Conservation (phyloP, 2,113 vertebrate genomes). For the Sigmodon hispidus region DNA sequence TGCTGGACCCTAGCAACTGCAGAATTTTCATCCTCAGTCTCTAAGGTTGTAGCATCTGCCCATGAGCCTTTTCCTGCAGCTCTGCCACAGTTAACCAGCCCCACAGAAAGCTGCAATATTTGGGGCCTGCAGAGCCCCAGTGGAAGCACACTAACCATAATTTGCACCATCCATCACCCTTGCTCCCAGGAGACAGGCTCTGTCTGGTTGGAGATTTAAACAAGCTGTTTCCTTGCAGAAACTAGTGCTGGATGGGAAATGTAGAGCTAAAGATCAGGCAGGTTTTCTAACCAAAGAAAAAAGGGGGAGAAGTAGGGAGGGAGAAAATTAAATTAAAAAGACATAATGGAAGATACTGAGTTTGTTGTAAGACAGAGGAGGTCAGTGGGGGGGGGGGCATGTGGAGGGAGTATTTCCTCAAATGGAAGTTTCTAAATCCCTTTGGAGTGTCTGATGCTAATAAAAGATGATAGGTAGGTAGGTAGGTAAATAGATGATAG, state of each 20-base stretch:
- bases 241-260: slow-evolving; percentile 75
- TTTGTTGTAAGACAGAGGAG: background rate
- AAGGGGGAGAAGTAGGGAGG: background rate
- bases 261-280: slow-evolving; percentile 76
- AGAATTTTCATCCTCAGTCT: background rate
- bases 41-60: background rate
- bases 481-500: background rate
- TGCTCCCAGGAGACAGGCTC: slow-evolving; percentile 77
- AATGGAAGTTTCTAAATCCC: background rate
- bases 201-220: slow-evolving; percentile 85
- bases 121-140: slow-evolving; percentile 79
- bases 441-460: background rate
- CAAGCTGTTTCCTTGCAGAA: slow-evolving; percentile 84
- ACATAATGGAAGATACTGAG: background rate
- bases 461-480: background rate
- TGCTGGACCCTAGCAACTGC: background rate
- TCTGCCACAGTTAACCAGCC: slow-evolving; percentile 81
- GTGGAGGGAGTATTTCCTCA: background rate
- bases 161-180: slow-evolving; percentile 85
- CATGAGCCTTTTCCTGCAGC: slow-evolving; percentile 68
- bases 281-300: slow-evolving; percentile 64
- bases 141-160: slow-evolving; percentile 82
- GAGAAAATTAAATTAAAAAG: background rate
- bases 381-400: too few relatives aligned
- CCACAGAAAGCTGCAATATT: slow-evolving; percentile 75